These are phyloP conservation scores for Ailurus styani DNA, from an alignment of 2,113 vertebrate species.

Conservation along the genomic window DNA sequence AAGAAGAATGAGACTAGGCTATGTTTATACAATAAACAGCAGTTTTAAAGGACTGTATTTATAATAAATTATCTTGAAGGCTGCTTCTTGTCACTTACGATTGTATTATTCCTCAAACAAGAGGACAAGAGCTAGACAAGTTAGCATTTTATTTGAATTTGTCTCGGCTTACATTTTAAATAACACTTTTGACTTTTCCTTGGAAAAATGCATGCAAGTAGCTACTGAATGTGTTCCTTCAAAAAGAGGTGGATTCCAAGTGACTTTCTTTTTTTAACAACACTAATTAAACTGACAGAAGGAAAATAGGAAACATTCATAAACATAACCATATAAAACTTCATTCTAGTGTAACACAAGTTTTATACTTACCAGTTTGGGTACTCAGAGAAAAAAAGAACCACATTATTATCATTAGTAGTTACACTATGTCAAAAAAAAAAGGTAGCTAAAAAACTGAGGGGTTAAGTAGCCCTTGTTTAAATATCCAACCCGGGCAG, in stretches of 20 bases:
- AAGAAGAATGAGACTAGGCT: constrained; percentile 58
- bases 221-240: neutral
- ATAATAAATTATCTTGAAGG: constrained; percentile 76
- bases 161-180: constrained; percentile 63
- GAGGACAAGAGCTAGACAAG: constrained; percentile 54
- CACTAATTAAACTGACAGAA: neutral
- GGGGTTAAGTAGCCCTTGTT: neutral
- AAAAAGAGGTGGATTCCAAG: neutral
- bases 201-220: constrained; percentile 17
- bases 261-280: neutral
- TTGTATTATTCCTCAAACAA: constrained; percentile 50
- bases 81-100: constrained; percentile 59
- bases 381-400: neutral
- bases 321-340: neutral
- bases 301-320: neutral
- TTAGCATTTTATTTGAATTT: constrained; percentile 34
- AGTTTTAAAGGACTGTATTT: constrained; percentile 60
- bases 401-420: neutral
- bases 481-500: neutral
- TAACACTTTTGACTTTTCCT: neutral
- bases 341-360: neutral
- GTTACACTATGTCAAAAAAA: neutral
- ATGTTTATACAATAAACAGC: constrained; percentile 80
- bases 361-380: neutral
- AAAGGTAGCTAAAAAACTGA: neutral